Percentiles rank a stretch among this genome's conserved stretches.
phyloP scores from a whole-genome alignment of 2,113 vertebrate genomes.

The Tenebrosternarchus preto region DNA sequence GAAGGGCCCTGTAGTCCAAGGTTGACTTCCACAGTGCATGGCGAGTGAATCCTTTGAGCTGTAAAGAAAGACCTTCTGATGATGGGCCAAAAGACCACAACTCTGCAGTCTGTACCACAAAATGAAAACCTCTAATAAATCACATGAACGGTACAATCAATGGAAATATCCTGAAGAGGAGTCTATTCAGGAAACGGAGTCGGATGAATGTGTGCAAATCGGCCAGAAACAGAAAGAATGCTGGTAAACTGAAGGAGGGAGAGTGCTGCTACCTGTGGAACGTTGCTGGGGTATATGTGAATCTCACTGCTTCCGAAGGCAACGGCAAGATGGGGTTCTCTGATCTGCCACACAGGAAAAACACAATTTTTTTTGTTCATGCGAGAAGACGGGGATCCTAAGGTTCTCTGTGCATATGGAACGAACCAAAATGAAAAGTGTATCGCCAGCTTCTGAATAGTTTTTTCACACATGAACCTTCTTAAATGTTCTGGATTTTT shows the following conservation, averaged over 20 bases:
- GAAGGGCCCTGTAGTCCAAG: too few species aligned
- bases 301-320: slow-evolving; percentile 14
- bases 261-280: background rate
- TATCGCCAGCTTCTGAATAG: background rate
- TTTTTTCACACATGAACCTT: background rate
- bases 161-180: background rate
- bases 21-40: background rate
- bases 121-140: background rate
- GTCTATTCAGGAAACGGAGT: background rate
- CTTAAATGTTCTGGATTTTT: background rate
- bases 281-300: slow-evolving; percentile 27
- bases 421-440: background rate
- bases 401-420: background rate
- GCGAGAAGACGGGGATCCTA: slow-evolving; percentile 4
- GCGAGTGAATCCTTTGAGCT: too few species aligned
- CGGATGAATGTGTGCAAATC: background rate
- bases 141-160: too few species aligned
- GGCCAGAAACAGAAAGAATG: background rate
- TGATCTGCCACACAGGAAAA: background rate
- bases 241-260: slow-evolving; percentile 5
- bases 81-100: background rate
- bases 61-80: background rate
- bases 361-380: slow-evolving; percentile 6
- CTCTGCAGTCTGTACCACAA: background rate
- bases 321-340: slow-evolving; percentile 36